Base-by-base conservation (phyloP, 2,113 vertebrate species). In the Cololabis saira region DNA sequence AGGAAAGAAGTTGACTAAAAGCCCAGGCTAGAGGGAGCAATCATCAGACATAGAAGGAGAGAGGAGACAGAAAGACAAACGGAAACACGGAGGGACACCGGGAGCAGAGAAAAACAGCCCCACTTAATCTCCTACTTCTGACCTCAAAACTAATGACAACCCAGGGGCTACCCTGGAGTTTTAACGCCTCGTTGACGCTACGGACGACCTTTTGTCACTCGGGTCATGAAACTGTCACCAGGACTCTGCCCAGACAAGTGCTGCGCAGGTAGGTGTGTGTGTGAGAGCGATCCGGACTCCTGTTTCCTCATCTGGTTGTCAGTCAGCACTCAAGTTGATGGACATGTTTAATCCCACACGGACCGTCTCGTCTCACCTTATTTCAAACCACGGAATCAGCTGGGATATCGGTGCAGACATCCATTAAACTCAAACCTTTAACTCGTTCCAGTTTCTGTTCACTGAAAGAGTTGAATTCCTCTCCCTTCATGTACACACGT, bases 1-100 rank as follows among this genome's bases (percentile, higher is more conserved):
- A 65, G 4, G 74, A 76, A 85, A 75, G 76, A 87, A 74, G 50
- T 48, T 50, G 44, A 53, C 67, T 71, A 63, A 47, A 57, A 58
- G 51, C 19, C 10, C 16, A 9, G 27, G 1, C 1, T n/a, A 60
- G 47, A 61, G 52, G 30, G 52, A 67, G 60, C 45, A 59, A 45
- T 48, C 33, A 45, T 48, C 33, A 9, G 33, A 37, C 10, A 37
- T 9, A 37, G 33, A 7, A 37, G 33, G 33, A 37, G 10, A 37
- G 33, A 37, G 33, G 33, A 37, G 33, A 7, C 3, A 27, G 24
- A 37, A 9, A n/a, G n/a, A n/a, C 6, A 37, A 37, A 37, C 3
- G 33, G 33, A 27, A 27, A 37, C 33, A 7, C 6, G 10, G 33
- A 37, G 33, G 5, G 33, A 37, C 33, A 37, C 33, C 1, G 33